These are phyloP conservation scores for Synergus umbraculus DNA, from an alignment of 2,888 invertebrate genomes.

Conservation along the genomic window DNA sequence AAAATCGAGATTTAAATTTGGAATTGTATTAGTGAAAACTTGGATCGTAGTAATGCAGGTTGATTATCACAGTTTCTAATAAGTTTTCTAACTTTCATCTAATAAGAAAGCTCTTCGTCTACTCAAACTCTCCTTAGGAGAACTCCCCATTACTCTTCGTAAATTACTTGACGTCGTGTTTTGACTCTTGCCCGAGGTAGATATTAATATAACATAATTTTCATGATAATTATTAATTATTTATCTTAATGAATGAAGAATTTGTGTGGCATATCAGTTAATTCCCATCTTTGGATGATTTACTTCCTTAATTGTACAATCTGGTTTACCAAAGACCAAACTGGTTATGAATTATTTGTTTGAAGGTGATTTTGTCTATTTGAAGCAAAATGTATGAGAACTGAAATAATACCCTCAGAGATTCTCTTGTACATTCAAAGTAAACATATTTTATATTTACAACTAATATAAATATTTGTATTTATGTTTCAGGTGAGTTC, in stretches of 20 bases:
- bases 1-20: not conserved
- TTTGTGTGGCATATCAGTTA: not conserved
- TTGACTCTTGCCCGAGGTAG: constrained; percentile 29
- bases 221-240: constrained; percentile 25
- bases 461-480: too few species aligned
- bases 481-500: too few species aligned
- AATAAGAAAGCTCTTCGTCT: constrained; percentile 23
- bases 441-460: too few species aligned
- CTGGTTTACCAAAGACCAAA: not conserved
- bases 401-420: too few species aligned
- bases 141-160: constrained; percentile 33
- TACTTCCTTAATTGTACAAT: not conserved
- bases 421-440: too few species aligned
- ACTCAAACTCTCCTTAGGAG: constrained; percentile 2
- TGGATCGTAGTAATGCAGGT: not conserved
- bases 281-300: not conserved
- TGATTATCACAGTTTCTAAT: constrained; percentile 19
- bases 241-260: not conserved
- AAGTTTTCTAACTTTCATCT: constrained; percentile 34
- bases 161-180: constrained; percentile 36
- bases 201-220: constrained; percentile 21
- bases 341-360: not conserved
- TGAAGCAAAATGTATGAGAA: too few species aligned
- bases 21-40: not conserved
- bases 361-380: too few species aligned